A percentile compares a stretch with the other conserved stretches of the same genome.
These are phyloP conservation scores for Cochlearius cochlearius DNA, from an alignment of 2,113 vertebrate species.

Conservation along the genomic window DNA sequence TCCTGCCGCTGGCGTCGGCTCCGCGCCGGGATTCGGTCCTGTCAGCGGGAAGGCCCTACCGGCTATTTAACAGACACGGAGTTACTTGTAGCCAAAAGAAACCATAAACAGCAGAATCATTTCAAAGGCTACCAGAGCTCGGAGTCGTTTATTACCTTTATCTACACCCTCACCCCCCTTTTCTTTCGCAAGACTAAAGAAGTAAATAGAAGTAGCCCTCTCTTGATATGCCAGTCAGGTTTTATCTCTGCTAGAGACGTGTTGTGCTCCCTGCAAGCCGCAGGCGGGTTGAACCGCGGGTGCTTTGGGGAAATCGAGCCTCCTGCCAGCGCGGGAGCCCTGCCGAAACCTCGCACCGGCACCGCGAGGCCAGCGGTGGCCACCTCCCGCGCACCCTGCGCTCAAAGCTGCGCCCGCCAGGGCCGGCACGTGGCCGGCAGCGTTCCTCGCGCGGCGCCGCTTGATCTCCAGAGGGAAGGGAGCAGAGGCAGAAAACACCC, in stretches of 20 bases:
- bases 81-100: constrained; percentile 24
- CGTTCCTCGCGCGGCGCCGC: not conserved
- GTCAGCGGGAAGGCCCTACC: not conserved
- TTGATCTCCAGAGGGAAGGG: not conserved
- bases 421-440: not conserved
- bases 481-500: not conserved
- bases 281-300: not conserved
- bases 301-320: not conserved
- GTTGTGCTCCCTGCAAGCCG: not conserved
- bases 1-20: not conserved
- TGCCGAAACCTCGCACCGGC: not conserved
- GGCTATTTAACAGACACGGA: not conserved
- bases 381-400: fast-evolving
- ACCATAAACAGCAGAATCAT: constrained; percentile 2
- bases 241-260: not conserved
- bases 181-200: not conserved
- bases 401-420: not conserved
- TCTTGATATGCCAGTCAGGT: constrained; percentile 8
- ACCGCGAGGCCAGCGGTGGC: fast-evolving
- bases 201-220: not conserved
- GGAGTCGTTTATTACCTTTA: constrained; percentile 46
- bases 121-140: not conserved
- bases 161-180: not conserved
- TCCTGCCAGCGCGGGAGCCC: not conserved
- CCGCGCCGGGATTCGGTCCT: not conserved